phyloP scores from a whole-genome alignment of 2,113 vertebrate genomes.

The Megatriorchis doriae region DNA sequence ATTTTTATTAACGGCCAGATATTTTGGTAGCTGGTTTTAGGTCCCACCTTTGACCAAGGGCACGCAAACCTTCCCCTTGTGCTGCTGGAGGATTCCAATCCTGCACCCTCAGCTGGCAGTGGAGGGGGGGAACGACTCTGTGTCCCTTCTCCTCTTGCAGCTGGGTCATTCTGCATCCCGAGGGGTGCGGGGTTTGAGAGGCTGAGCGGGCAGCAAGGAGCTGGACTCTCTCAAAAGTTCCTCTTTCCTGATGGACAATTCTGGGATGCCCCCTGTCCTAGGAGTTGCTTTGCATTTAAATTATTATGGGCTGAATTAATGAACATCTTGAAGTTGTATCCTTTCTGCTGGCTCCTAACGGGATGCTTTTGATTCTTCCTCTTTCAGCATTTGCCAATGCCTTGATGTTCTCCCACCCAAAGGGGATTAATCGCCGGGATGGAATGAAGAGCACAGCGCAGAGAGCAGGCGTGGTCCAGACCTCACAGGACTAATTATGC shows the following conservation, averaged over 20 bases:
- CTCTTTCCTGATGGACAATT: neutral
- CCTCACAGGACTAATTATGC: slow-evolving; percentile 18
- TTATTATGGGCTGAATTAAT: neutral
- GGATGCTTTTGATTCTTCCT: neutral
- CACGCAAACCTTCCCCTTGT: neutral
- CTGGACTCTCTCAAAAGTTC: neutral
- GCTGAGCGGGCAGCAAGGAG: neutral
- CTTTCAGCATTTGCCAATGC: neutral
- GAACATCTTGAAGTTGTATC: neutral
- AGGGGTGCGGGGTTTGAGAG: neutral
- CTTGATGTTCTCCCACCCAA: neutral
- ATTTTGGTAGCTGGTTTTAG: neutral
- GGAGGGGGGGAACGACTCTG: rapidly evolving
- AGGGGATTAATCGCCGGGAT: neutral
- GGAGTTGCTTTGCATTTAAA: neutral
- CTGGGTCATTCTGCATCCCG: neutral
- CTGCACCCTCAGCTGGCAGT: rapidly evolving
- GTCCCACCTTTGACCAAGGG: neutral
- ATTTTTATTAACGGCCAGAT: rapidly evolving
- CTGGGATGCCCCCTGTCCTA: neutral
- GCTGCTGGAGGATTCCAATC: neutral
- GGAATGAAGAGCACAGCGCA: neutral
- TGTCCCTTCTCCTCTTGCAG: neutral
- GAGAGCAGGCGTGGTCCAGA: neutral
- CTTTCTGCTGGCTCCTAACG: neutral